Conservation (phyloP, 1,140 invertebrate genomes). For the Drosophila funebris region DNA sequence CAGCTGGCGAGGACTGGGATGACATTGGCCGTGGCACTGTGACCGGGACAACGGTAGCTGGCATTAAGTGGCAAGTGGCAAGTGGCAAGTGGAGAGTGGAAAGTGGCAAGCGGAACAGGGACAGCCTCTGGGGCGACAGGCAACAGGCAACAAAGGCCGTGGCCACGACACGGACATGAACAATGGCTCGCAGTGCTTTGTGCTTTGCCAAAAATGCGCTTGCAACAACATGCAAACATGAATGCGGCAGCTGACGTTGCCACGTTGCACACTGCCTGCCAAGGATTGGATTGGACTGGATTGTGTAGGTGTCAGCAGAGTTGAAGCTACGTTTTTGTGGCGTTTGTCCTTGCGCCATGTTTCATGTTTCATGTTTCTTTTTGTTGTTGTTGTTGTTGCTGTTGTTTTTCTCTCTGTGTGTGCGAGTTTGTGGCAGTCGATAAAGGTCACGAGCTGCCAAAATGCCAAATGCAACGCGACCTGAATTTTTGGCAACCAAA, state of each 20-base stretch:
- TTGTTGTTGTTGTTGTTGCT: not conserved
- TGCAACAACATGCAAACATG: slow-evolving; percentile 63
- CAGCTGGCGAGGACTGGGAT: not conserved
- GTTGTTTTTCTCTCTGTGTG: not conserved
- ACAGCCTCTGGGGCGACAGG: slow-evolving; percentile 9
- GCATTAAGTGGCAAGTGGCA: not conserved
- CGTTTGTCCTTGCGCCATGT: slow-evolving; percentile 26
- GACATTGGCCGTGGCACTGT: slow-evolving; percentile 19
- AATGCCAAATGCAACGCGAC: slow-evolving; percentile 50
- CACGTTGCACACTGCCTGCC: not conserved
- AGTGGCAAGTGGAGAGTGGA: not conserved
- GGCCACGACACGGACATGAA: slow-evolving; percentile 8
- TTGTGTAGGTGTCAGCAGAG: slow-evolving; percentile 53
- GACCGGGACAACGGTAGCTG: not conserved
- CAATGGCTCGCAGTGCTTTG: slow-evolving; percentile 15
- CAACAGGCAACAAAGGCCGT: slow-evolving; percentile 19
- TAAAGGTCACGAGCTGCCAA: slow-evolving; percentile 52
- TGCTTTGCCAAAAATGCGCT: slow-evolving; percentile 52
- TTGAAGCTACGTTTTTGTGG: slow-evolving; percentile 3
- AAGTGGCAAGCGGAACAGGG: not conserved
- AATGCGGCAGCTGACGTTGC: slow-evolving; percentile 39
- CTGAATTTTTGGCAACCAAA: slow-evolving; percentile 50
- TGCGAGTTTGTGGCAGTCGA: not conserved
- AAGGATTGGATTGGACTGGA: slow-evolving; percentile 5
- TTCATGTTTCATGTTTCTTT: slow-evolving; percentile 1